Evolutionary conservation across 2,888 invertebrate genomes (phyloP).

Genomic region (Drosophila borborema): DNA sequence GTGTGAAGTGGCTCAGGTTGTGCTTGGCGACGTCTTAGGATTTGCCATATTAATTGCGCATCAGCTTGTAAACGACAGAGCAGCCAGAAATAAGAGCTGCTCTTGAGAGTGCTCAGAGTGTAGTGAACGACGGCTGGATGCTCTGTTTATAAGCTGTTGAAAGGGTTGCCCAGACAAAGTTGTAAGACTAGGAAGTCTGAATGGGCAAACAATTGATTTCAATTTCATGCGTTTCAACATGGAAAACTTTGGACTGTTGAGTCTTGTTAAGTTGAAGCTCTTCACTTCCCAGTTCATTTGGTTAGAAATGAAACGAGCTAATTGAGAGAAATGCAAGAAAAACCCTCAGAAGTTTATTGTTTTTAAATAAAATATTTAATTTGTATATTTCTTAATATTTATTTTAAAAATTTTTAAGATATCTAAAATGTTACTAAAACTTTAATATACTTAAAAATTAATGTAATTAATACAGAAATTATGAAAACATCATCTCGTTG

Average conservation of each 20-base stretch:
- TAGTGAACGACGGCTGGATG: neutral
- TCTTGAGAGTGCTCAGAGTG: too few relatives aligned
- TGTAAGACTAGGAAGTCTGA: neutral
- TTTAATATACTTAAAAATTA: too few relatives aligned
- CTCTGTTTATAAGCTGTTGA: neutral
- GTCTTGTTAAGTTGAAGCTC: neutral
- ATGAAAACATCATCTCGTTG: too few relatives aligned
- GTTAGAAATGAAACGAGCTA: neutral
- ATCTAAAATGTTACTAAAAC: too few relatives aligned
- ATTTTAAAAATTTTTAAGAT: too few relatives aligned
- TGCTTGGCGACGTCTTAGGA: constrained; percentile 48
- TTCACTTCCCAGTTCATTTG: neutral
- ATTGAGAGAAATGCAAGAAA: too few relatives aligned
- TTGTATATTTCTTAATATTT: too few relatives aligned
- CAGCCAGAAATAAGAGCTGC: neutral
- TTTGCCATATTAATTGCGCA: constrained; percentile 69
- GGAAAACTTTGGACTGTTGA: neutral
- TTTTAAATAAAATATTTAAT: too few relatives aligned
- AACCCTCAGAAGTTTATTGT: too few relatives aligned
- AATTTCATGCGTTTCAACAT: neutral
- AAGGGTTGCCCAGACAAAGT: neutral
- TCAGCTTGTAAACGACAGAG: constrained; percentile 27
- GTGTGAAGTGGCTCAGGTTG: constrained; percentile 30
- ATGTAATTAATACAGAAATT: too few relatives aligned
- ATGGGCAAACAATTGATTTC: neutral